Base-by-base conservation (phyloP, 2,113 vertebrate species). In the Enhydra lutris region DNA sequence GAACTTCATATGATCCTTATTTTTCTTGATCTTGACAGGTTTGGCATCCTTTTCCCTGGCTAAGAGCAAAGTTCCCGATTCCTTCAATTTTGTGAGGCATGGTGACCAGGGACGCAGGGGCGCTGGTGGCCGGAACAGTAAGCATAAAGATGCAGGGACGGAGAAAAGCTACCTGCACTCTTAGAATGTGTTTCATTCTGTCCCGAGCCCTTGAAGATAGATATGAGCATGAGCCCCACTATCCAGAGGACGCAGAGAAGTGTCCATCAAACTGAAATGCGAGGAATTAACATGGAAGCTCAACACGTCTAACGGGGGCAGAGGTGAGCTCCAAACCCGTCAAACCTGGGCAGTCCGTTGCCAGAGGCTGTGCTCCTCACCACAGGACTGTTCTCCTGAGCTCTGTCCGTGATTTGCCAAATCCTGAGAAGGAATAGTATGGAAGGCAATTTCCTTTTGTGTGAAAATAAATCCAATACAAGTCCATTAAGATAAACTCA, bases 391-490 rank as follows among this genome's bases (percentile, higher is more conserved):
- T 17, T 57, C 42, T 76, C n/a, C 45, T 81, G 21, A 87, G 39
- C 55, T 73, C 73, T 73, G 63, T 39, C 36, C 8, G 3, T 95
- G 78, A 89, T 9, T 71, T 95, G 14, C 36, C 67, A 97, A 84
- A 95, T 11, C 47, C 45, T 92, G 47, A 45, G 82, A 71, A 96
- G 9, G 89, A 81, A 96, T n/a, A 36, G 55, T 10, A 69, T 1
- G 69, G 61, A 89, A 93, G 73, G 92, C 39, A 12, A 31, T 42
- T 57, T 86, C 7, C 1, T 39, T 98, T 98, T 39, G 65, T 95
- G 45, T 97, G 83, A 97, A 98, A 98, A 86, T 45, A 98, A 96
- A 97, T 79, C 85, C 96, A 97, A 94, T 39, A 61, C 3, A 80
- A 89, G 73, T n/a, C 36, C 24, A 71, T 89, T 97, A 95, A 94